Base-by-base conservation (phyloP, 35 echinoderm and acorn worm genomes). In the Apostichopus parvimensis region DNA sequence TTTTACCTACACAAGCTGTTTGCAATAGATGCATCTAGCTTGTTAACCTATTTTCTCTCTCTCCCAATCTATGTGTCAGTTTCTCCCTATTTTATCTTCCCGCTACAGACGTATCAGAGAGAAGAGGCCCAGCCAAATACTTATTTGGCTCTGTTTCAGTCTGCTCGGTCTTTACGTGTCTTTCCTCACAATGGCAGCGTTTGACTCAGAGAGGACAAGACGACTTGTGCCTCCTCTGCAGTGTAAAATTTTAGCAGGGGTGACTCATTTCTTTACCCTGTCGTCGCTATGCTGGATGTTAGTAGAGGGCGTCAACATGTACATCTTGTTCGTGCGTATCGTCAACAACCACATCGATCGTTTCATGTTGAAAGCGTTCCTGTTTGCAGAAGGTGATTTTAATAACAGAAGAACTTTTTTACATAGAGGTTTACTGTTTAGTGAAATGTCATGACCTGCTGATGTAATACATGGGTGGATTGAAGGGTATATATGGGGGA, bases 261-360 rank as follows among this genome's bases (percentile, higher is more conserved):
- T 86, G 18, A 81, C 93, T n/a, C 95, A 95, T 71, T 95, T 92
- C 89, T 94, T 96, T 84, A 96, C 95, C 4, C 79, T 96, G 58
- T 80, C 95, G 4, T 94, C 92, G 9, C 93, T 96, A 2, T 91
- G 54, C 21, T 96, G 95, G 95, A 96, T 96, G 92, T 87, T 73
- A 56, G 92, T 96, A 61, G 92, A 96, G 70, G 95, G 92, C 1
- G 54, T 94, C 73, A 96, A 96, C 80, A 93, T 94, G 92, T 96
- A 96, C 61, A 84, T 87, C 34, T 78, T 96, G 34, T 96, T 96
- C 54, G 89, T 96, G 8, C 22, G 56, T 71, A 90, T 96, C 8
- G 88, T 96, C 18, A 92, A 96, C 70, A 80, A 73, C 7, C 83
- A 96, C 25, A 77, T 96, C 17, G 57, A 90, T 1, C 77, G 87